These are phyloP conservation scores for Dromas ardeola DNA, from an alignment of 2,113 vertebrate genomes.

Conservation along the genomic window DNA sequence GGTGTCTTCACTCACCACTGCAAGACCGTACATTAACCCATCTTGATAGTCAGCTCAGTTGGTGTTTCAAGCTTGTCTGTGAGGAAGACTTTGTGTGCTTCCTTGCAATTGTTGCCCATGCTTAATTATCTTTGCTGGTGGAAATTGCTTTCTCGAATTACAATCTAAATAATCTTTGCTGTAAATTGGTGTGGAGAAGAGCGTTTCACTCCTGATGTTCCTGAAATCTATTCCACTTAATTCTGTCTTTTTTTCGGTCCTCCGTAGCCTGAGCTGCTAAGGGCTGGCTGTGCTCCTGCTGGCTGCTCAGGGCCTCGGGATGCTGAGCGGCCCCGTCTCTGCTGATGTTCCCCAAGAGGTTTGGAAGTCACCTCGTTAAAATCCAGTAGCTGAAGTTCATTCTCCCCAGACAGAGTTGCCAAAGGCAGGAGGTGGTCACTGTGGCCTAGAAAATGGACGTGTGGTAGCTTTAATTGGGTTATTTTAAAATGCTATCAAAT, in stretches of 20 bases:
- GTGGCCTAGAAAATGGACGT: too few relatives aligned
- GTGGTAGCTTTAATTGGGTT: background rate
- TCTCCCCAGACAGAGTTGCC: background rate
- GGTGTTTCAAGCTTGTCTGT: background rate
- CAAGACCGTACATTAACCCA: fast-evolving
- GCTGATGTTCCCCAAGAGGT: background rate
- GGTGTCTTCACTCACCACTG: background rate
- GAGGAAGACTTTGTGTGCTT: background rate
- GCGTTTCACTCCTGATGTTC: background rate
- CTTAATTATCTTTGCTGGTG: background rate
- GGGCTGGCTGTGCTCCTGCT: too few relatives aligned
- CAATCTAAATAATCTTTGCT: background rate
- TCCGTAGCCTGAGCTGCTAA: background rate
- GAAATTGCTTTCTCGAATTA: background rate
- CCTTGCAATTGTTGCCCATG: background rate
- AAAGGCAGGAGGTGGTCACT: background rate
- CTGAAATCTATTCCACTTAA: background rate
- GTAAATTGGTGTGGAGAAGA: background rate
- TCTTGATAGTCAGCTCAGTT: background rate
- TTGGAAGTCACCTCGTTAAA: background rate
- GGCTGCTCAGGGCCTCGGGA: background rate
- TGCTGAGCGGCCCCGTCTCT: too few relatives aligned
- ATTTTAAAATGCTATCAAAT: background rate
- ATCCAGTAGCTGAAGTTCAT: background rate
- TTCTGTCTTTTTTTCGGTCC: background rate